phyloP scores from a whole-genome alignment of 1,140 invertebrate species.

The Macrobrachium nipponense region DNA sequence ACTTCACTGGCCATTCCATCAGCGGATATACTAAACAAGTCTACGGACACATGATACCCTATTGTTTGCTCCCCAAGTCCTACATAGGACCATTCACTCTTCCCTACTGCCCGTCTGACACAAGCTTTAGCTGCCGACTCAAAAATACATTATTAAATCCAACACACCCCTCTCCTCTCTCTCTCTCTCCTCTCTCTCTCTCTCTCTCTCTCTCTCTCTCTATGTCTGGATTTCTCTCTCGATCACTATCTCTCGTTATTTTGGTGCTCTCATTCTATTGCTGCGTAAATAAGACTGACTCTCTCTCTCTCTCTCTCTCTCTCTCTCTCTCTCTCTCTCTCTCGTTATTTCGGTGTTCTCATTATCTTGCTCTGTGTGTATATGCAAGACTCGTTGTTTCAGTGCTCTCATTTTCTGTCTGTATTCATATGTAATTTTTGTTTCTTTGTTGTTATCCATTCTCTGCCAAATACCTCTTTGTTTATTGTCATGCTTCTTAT shows the following conservation, averaged over 20 bases:
- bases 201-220: not conserved
- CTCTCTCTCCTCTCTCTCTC: not conserved
- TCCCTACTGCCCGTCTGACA: no score
- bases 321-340: not conserved
- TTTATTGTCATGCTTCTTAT: no score
- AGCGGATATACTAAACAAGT: no score
- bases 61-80: no score
- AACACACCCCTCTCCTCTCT: not conserved
- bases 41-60: no score
- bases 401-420: not conserved
- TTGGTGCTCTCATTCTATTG: not conserved
- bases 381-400: no score
- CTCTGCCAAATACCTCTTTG: no score
- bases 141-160: no score
- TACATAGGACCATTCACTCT: no score
- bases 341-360: not conserved
- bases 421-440: not conserved
- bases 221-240: not conserved
- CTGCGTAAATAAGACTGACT: not conserved
- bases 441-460: not conserved
- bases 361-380: not conserved
- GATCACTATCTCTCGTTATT: not conserved
- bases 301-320: not conserved
- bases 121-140: no score
- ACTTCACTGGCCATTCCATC: not conserved